Conservation (phyloP, 1,140 invertebrate species). For the Philopotamus ludificatus region DNA sequence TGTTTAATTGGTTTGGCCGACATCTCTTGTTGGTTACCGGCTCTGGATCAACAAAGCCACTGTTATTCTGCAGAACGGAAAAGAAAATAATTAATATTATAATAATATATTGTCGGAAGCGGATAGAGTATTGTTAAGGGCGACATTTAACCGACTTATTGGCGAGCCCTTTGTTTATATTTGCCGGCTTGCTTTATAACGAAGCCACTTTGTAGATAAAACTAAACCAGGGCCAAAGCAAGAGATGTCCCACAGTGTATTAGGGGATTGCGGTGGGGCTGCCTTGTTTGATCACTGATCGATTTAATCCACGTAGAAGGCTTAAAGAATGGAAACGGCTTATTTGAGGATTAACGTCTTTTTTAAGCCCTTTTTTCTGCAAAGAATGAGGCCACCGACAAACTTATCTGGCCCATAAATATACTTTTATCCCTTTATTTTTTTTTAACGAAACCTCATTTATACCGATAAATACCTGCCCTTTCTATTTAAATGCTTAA, state of each 20-base stretch:
- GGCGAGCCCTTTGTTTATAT: slow-evolving; percentile 3
- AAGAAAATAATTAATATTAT: slow-evolving; percentile 2
- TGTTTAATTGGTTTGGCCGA: background rate
- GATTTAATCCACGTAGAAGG: slow-evolving; percentile 17
- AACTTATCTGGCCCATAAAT: slow-evolving; percentile 4
- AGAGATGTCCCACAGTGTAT: background rate
- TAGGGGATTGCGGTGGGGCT: slow-evolving; percentile 1
- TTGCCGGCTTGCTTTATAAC: background rate
- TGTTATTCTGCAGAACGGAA: slow-evolving; percentile 33
- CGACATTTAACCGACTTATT: no score
- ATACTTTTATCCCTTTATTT: slow-evolving; percentile 6
- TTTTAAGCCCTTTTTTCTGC: slow-evolving; percentile 20
- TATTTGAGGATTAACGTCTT: slow-evolving; percentile 23
- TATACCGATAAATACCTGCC: no score
- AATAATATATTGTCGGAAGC: slow-evolving; percentile 5
- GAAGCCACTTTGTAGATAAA: background rate
- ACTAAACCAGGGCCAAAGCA: background rate
- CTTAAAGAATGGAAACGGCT: slow-evolving; percentile 23
- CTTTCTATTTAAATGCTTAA: no score
- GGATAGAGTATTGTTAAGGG: no score
- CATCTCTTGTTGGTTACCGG: slow-evolving; percentile 37
- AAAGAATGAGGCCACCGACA: background rate
- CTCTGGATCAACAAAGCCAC: slow-evolving; percentile 30
- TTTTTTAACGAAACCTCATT: background rate
- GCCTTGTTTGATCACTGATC: slow-evolving; percentile 23